phyloP scores from a whole-genome alignment of 2,888 invertebrate genomes.

The Cataglyphis livida region DNA sequence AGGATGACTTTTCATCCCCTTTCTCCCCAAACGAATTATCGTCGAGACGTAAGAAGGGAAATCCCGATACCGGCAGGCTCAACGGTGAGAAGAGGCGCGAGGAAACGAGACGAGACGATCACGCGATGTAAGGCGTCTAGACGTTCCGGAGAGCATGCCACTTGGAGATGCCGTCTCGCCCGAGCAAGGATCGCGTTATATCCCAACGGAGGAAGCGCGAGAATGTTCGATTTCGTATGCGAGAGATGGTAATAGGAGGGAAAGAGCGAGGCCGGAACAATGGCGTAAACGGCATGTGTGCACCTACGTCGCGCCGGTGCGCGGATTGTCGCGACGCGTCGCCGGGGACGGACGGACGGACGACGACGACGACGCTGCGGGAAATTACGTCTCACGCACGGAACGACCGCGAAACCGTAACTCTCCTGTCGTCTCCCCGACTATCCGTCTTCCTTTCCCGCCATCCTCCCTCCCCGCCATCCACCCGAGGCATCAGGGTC shows the following conservation, averaged over 20 bases:
- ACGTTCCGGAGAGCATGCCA: constrained; percentile 41
- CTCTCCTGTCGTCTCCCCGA: constrained; percentile 37
- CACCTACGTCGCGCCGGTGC: constrained; percentile 43
- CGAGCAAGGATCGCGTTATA: constrained; percentile 72
- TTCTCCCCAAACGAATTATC: not conserved
- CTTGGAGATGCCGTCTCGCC: constrained; percentile 60
- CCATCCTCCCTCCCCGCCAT: constrained; percentile 34
- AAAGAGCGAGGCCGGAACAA: constrained; percentile 83
- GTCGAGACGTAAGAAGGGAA: constrained; percentile 38
- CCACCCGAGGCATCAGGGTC: constrained; percentile 63
- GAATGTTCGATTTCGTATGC: constrained; percentile 76
- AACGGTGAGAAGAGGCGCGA: constrained; percentile 24
- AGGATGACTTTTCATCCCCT: constrained; percentile 20
- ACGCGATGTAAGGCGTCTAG: constrained; percentile 53
- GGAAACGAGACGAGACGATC: constrained; percentile 13
- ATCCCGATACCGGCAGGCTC: constrained; percentile 43
- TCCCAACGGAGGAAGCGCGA: constrained; percentile 66
- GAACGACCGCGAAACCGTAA: constrained; percentile 73
- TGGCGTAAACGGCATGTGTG: constrained; percentile 75
- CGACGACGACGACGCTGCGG: constrained; percentile 67
- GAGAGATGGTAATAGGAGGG: constrained; percentile 81
- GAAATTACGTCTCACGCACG: constrained; percentile 77
- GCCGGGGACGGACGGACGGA: constrained; percentile 65
- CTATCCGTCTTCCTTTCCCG: constrained; percentile 29
- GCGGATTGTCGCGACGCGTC: constrained; percentile 25